Conservation (phyloP, 2,797 vertebrate genomes). For the Anniella stebbinsi region DNA sequence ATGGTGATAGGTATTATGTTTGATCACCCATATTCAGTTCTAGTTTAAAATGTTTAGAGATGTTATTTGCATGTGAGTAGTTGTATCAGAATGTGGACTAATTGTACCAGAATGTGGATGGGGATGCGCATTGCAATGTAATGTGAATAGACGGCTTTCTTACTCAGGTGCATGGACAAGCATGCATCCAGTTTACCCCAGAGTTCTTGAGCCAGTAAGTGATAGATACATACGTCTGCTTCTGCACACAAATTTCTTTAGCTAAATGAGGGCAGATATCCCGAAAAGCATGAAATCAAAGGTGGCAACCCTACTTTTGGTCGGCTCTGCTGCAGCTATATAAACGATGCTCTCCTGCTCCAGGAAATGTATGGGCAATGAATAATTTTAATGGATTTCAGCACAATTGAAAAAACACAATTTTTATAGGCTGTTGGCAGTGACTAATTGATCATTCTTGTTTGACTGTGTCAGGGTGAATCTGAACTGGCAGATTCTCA, state of each 20-base stretch:
- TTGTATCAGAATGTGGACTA: background rate
- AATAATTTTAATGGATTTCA: background rate
- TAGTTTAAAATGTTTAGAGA: background rate
- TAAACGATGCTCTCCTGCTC: background rate
- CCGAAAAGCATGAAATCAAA: background rate
- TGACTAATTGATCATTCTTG: background rate
- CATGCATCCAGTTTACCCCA: background rate
- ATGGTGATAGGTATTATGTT: background rate
- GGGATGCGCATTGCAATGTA: background rate
- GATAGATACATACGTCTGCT: background rate
- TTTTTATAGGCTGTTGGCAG: background rate
- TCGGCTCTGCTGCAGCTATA: background rate
- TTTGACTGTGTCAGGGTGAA: background rate
- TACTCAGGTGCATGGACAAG: background rate
- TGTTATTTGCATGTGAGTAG: background rate
- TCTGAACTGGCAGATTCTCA: background rate
- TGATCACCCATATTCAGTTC: background rate
- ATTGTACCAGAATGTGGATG: background rate
- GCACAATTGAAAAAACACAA: background rate
- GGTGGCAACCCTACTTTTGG: background rate
- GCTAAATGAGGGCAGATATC: too few relatives aligned
- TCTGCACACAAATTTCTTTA: too few relatives aligned
- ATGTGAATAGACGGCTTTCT: background rate
- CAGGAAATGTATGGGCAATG: background rate
- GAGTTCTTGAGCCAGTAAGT: background rate